A percentile compares a stretch with the other conserved stretches of the same genome.
Evolutionary conservation across 2,113 vertebrate genomes (phyloP).

Genomic region (Triplophysa siluroides): DNA sequence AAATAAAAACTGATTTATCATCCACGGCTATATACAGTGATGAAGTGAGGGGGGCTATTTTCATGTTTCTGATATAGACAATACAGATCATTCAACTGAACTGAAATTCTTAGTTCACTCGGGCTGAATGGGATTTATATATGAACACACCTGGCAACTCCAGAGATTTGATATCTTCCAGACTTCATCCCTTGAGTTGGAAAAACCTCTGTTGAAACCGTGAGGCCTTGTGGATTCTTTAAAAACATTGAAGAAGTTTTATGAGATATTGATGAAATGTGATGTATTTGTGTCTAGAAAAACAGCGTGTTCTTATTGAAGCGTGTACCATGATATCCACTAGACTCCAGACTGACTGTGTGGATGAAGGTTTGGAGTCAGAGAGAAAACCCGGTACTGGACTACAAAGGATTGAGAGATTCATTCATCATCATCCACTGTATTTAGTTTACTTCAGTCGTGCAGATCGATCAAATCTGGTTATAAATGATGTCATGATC

Average conservation of each 20-base stretch:
- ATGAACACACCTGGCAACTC: conserved; percentile 53
- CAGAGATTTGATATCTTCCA: conserved; percentile 44
- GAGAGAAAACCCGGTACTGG: conserved; percentile 44
- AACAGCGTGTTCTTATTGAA: background rate
- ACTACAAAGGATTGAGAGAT: conserved; percentile 27
- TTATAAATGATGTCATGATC: background rate
- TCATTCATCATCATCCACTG: background rate
- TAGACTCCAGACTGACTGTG: background rate
- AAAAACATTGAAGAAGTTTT: background rate
- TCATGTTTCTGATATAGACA: no score
- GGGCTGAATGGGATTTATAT: no score
- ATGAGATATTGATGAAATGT: background rate
- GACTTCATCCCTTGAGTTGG: conserved; percentile 42
- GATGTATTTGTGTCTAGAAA: background rate
- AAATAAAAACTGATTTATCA: no score
- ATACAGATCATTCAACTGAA: no score
- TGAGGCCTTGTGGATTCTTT: conserved; percentile 50
- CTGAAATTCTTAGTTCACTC: no score
- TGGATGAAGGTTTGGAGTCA: conserved; percentile 47
- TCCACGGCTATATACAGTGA: no score
- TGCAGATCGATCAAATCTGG: no score
- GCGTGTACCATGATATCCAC: conserved; percentile 53
- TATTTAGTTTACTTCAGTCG: background rate
- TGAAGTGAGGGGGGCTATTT: no score
- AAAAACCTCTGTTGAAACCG: conserved; percentile 27